Evolutionary conservation across 2,888 invertebrate species (phyloP), one percentile per base, ranked within the genome.

Genomic region (Diploptera punctata): DNA sequence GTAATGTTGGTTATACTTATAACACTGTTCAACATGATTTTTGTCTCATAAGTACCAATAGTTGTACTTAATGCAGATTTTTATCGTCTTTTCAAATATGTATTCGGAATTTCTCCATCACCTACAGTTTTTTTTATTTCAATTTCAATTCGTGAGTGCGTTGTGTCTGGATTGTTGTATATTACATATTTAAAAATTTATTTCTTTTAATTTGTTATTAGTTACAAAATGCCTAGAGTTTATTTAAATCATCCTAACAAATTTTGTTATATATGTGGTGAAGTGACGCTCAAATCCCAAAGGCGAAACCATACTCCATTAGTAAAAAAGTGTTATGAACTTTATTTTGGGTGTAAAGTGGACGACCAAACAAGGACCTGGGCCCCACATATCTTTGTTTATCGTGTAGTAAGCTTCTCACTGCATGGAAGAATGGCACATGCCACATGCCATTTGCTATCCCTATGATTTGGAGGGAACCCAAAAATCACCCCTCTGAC

Each of bases 381-480:
- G 38, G 38, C 61, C 24, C 47, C 47, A 47, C 44, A 47, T 47
- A 67, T 67, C n/a, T 67, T 16, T 49, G 49, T 3, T n/a, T 1
- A 29, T 47, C 47, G 24, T 67, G 44, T 67, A n/a, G n/a, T 31
- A 57, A n/a, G 21, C 69, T 54, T 43, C 24, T 69, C 21, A 69
- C 38, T 33, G 43, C 26, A 13, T 69, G 57, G 21, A 43, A 29
- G 2, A 67, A 67, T 33, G 57, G 57, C 24, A 29, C 24, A 24
- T 1, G 16, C 7, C n/a, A 43, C 47, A 67, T 71, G 71, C 16
- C 24, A 21, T 54, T 54, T 67, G 68, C 26, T 31, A 29, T 68
- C 2, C 47, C 67, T n/a, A 29, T 57, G 68, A 18, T 60, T 57
- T 72, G 68, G 67, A 47, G 60, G 26, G 67, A 67, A 52, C 47